Base-by-base conservation (phyloP, 2,888 invertebrate genomes). In the Drosophila antonietae region DNA sequence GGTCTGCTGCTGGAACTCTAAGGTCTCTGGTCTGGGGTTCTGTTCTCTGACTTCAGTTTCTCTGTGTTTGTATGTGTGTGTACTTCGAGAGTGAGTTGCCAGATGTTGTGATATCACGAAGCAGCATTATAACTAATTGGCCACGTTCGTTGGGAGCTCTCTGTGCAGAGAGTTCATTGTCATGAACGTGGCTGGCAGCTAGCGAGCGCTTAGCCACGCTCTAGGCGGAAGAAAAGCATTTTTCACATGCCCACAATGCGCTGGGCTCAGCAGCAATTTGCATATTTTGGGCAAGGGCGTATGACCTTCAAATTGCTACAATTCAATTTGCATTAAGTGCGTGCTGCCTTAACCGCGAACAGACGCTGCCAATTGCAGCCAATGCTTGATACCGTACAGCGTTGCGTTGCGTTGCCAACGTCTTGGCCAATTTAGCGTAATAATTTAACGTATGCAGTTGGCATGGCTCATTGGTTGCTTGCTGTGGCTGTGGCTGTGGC, bases 81-180 rank as follows among this genome's bases (percentile, higher is more conserved):
- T 70, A 43, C 70, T 68, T 59, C 69, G 82, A 84, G 86, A 86
- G 87, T 86, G 85, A 87, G 87, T 86, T 83, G 85, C 83, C 87
- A 88, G 88, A 88, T 88, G 88, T 88, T 87, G 80, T 83, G 88
- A 88, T 87, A 88, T 87, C 85, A 87, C 85, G 83, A 88, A 88
- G 87, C 87, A 85, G 88, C 83, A 88, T 87, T 87, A 88, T 84
- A 90, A 84, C 90, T 91, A 91, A 91, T 91, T 91, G 90, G 91
- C 90, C 90, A 91, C 90, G 91, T 90, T 90, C 87, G 82, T 84
- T 83, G 80, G 70, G 60, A 77, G 79, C 76, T 70, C 65, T 66
- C 44, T 68, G 66, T 59, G 53, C 33, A 61, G 81, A 83, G 90
- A 83, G 90, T 90, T 91, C 90, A 90, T 91, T 91, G 90, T 91